Conservation (phyloP, 2,888 invertebrate species). For the Cheilosia impressa region DNA sequence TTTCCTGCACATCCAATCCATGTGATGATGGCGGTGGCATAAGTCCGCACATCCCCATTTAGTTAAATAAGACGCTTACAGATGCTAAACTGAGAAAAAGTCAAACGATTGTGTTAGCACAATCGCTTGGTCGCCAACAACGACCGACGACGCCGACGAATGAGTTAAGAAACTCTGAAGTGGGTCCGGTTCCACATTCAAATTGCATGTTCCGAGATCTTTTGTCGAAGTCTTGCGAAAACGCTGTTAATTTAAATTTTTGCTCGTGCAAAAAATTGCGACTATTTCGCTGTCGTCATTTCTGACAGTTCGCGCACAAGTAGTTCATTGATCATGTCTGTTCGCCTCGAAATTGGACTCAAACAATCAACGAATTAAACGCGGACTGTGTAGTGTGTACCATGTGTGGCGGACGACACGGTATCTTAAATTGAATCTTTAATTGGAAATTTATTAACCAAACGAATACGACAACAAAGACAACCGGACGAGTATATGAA, state of each 20-base stretch:
- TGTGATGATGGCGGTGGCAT: slow-evolving; percentile 6
- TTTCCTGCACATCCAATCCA: slow-evolving; percentile 65
- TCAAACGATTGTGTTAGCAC: slow-evolving; percentile 33
- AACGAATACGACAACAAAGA: slow-evolving; percentile 41
- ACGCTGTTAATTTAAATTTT: slow-evolving; percentile 51
- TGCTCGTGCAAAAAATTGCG: slow-evolving; percentile 32
- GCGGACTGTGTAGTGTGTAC: neutral
- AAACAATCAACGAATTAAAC: slow-evolving; percentile 27
- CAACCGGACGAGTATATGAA: slow-evolving; percentile 34
- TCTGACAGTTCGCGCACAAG: slow-evolving; percentile 30
- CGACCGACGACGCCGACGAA: slow-evolving; percentile 25
- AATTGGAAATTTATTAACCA: slow-evolving; percentile 75
- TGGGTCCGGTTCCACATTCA: slow-evolving; percentile 50
- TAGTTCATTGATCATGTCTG: slow-evolving; percentile 67
- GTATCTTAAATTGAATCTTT: slow-evolving; percentile 73
- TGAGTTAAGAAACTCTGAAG: slow-evolving; percentile 57
- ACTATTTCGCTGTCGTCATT: neutral
- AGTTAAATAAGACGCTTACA: slow-evolving; percentile 50
- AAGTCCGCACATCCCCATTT: slow-evolving; percentile 3
- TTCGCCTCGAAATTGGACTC: slow-evolving; percentile 30
- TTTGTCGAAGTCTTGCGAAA: slow-evolving; percentile 54
- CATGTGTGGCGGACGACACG: slow-evolving; percentile 54
- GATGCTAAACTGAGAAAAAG: slow-evolving; percentile 47
- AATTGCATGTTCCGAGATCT: slow-evolving; percentile 47
- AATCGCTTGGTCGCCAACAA: slow-evolving; percentile 4